Percentiles rank a stretch among this genome's conserved stretches.
phyloP scores from a whole-genome alignment of 2,797 vertebrate species.

The Sebastolobus alascanus region DNA sequence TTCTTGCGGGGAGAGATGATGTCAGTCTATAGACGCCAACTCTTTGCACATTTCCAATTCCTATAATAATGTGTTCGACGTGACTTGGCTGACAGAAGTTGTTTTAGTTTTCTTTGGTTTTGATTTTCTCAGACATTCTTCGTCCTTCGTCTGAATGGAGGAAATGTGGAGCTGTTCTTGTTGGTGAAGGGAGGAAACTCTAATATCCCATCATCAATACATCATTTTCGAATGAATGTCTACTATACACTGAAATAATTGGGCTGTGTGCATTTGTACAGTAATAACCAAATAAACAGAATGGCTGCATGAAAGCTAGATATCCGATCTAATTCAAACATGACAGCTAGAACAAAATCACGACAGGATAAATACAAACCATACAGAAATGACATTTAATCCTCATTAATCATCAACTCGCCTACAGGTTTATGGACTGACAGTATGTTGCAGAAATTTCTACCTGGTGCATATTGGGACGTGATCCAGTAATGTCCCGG shows the following conservation, averaged over 20 bases:
- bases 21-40: slow-evolving; percentile 14
- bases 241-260: slow-evolving; percentile 10
- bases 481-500: slow-evolving; percentile 25
- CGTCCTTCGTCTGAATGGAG: background rate
- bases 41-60: slow-evolving; percentile 30
- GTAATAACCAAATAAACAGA: slow-evolving; percentile 8
- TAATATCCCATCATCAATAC: slow-evolving; percentile 6
- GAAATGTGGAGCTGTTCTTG: slow-evolving; percentile 3
- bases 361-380: slow-evolving; percentile 10
- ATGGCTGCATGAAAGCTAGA: slow-evolving; percentile 10
- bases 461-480: slow-evolving; percentile 9
- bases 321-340: slow-evolving; percentile 30
- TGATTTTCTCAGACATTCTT: slow-evolving; percentile 37
- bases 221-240: slow-evolving; percentile 7
- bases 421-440: background rate
- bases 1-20: slow-evolving; percentile 39
- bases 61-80: slow-evolving; percentile 24
- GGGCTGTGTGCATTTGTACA: slow-evolving; percentile 9
- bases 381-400: slow-evolving; percentile 9
- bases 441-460: background rate
- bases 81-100: slow-evolving; percentile 6
- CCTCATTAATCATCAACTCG: background rate
- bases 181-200: background rate
- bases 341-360: slow-evolving; percentile 13
- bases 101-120: slow-evolving; percentile 33